Evolutionary conservation across 2,888 invertebrate genomes (phyloP).

Genomic region (Junonia oenone): DNA sequence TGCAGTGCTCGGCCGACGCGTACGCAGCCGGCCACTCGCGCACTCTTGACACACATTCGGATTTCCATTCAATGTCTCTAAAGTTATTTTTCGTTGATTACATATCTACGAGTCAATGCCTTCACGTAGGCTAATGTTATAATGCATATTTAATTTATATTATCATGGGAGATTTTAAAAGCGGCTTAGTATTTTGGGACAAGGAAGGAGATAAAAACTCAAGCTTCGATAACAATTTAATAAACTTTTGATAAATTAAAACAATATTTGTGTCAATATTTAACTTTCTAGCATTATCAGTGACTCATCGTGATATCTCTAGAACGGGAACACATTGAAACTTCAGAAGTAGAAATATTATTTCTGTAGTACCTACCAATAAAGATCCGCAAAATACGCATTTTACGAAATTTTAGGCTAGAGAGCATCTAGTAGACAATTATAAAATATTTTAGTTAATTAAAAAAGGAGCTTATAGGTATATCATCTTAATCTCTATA

Average conservation of each 20-base stretch:
- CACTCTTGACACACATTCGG: slow-evolving; percentile 72
- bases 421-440: too few relatives aligned
- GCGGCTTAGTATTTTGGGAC: neutral
- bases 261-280: too few relatives aligned
- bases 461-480: too few relatives aligned
- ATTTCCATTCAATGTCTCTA: slow-evolving; percentile 57
- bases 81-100: slow-evolving; percentile 46
- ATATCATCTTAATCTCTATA: too few relatives aligned
- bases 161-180: neutral
- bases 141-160: slow-evolving; percentile 8
- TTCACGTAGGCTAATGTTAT: slow-evolving; percentile 22
- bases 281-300: too few relatives aligned
- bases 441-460: too few relatives aligned
- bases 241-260: neutral
- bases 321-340: too few relatives aligned
- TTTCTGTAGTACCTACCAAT: too few relatives aligned
- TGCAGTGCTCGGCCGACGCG: slow-evolving; percentile 39
- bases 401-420: too few relatives aligned
- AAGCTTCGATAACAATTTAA: neutral
- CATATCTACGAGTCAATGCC: slow-evolving; percentile 32
- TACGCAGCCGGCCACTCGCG: slow-evolving; percentile 41
- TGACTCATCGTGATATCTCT: too few relatives aligned
- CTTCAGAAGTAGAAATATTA: too few relatives aligned
- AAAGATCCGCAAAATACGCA: too few relatives aligned
- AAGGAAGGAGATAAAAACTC: neutral